Evolutionary conservation across 2,797 vertebrate species (phyloP).

Genomic region (Labeo calbasu): DNA sequence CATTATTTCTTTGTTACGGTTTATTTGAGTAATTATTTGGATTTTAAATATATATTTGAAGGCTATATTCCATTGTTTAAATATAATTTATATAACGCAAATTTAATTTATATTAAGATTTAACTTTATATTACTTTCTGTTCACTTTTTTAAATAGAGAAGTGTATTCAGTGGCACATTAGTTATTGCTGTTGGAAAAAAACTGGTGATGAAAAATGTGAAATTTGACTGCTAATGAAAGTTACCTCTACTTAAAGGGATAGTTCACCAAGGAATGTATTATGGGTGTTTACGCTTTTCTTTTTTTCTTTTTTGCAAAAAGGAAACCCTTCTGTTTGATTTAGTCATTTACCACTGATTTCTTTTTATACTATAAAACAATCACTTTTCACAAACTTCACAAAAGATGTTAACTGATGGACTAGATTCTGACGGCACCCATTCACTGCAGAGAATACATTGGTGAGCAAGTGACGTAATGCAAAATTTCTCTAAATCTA

Average conservation of each 20-base stretch:
- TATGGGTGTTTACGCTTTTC: too few species aligned
- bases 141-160: slow-evolving; percentile 10
- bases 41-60: background rate
- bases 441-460: too few species aligned
- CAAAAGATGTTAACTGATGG: background rate
- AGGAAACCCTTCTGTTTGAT: too few species aligned
- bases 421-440: background rate
- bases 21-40: background rate
- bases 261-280: background rate
- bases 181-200: background rate
- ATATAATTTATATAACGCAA: background rate
- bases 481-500: too few species aligned
- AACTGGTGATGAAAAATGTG: background rate
- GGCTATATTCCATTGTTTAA: background rate
- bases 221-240: background rate
- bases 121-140: background rate
- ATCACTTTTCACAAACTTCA: background rate
- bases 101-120: background rate
- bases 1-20: background rate
- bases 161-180: background rate
- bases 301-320: too few species aligned
- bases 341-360: too few species aligned
- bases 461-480: too few species aligned
- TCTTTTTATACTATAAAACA: too few species aligned
- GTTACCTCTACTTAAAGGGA: background rate